phyloP scores from a whole-genome alignment of 2,113 vertebrate species.

The Puma concolor region DNA sequence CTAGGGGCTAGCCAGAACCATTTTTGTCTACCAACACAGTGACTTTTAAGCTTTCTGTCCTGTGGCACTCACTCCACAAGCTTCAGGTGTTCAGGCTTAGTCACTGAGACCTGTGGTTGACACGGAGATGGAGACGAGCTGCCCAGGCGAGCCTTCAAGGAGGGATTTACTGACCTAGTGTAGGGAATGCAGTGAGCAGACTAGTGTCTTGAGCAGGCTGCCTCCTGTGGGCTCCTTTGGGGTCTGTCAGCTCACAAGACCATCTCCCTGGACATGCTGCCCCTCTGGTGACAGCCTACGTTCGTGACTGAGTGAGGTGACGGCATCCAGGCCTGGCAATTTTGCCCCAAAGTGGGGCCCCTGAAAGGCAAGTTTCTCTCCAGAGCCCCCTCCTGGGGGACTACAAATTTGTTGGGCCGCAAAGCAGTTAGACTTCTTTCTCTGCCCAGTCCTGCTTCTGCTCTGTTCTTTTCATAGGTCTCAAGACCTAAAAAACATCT shows the following conservation, averaged over 20 bases:
- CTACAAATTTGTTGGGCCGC: background rate
- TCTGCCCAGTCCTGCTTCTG: background rate
- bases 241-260: background rate
- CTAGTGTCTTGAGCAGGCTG: background rate
- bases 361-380: background rate
- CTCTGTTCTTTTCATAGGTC: background rate
- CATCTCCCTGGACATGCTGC: accelerated
- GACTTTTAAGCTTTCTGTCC: background rate
- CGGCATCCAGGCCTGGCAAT: background rate
- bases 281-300: background rate
- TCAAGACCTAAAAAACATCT: background rate
- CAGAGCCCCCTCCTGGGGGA: background rate
- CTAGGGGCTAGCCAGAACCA: background rate
- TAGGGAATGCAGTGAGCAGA: background rate
- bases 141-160: background rate
- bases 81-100: background rate
- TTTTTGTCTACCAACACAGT: background rate
- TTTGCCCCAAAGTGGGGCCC: background rate
- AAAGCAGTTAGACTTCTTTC: background rate
- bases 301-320: background rate
- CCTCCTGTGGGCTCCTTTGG: background rate
- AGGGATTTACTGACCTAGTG: background rate
- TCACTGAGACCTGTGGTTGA: background rate
- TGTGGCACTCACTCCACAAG: background rate
- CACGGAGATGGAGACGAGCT: background rate